Base-by-base conservation (phyloP, 2,797 vertebrate genomes). In the Calcarius lapponicus region DNA sequence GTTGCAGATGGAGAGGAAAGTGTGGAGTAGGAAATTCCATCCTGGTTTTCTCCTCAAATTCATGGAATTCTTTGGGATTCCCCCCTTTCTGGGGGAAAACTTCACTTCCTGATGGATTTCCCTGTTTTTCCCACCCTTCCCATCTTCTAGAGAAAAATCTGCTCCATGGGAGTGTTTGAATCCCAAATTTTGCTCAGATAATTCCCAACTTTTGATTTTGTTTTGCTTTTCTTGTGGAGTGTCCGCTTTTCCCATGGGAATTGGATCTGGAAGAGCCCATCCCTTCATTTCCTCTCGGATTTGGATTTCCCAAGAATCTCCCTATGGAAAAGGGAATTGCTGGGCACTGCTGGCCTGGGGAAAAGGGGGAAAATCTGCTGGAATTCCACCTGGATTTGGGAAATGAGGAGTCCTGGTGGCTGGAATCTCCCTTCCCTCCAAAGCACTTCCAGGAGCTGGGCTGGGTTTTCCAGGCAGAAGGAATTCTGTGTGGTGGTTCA, bases 221-320 rank as follows among this genome's bases (percentile, higher is more conserved):
- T 70, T 42, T 13, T 25, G 29, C 5, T 80, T 58, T 67, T 40
- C 18, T 48, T 19, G 12, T 29, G 64, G 53, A n/a, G 48, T 29
- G 1, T n/a, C 15, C 0, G 1, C 20, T 54, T 80, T 51, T 34
- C 20, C 45, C 17, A 1, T 17, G 66, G 32, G 26, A 70, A 20
- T 70, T 26, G 38, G 20, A 43, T 70, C 32, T 31, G 38, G 47
- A 43, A 31, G 66, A 70, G 36, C 32, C 7, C 56, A 51, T 36
- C 17, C 38, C 13, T 51, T 9, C 9, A 26, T 26, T 70, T 42
- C 38, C 17, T 17, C 26, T 26, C 31, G 32, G 47, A 51, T 43
- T 60, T 51, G 36, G 17, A 34, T 60, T 70, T 70, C 34, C 61
- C 51, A 26, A 26, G 11, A 3, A 21, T 32, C 17, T 32, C 20